Conservation (phyloP, 2,888 invertebrate species). For the Adelphocoris suturalis region DNA sequence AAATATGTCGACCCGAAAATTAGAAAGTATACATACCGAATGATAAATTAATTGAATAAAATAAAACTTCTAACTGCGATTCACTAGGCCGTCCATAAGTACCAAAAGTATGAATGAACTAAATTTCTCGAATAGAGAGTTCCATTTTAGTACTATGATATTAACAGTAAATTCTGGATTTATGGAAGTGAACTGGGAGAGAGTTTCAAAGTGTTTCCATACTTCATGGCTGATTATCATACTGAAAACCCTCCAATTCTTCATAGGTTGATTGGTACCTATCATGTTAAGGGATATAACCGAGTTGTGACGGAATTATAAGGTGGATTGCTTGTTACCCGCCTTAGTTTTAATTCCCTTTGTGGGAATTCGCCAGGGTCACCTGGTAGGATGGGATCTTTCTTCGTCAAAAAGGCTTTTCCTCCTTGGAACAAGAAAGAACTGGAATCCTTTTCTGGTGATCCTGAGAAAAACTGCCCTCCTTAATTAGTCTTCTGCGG, state of each 20-base stretch:
- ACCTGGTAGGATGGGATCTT: not conserved
- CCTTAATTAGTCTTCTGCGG: slow-evolving; percentile 3
- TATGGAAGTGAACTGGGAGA: no score
- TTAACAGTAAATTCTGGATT: no score
- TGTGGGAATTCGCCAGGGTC: not conserved
- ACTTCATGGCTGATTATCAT: no score
- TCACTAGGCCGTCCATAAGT: no score
- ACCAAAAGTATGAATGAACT: no score
- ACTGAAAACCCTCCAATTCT: not conserved
- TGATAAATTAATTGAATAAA: no score
- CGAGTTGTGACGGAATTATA: slow-evolving; percentile 9
- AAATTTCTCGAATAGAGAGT: no score
- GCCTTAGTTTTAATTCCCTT: slow-evolving; percentile 46
- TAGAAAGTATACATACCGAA: no score
- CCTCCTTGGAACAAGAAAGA: not conserved
- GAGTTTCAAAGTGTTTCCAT: no score
- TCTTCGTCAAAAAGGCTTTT: not conserved
- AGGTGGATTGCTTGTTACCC: slow-evolving; percentile 15
- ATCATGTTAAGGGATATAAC: not conserved
- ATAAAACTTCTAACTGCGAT: no score
- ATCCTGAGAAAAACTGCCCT: not conserved
- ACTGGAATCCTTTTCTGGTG: not conserved
- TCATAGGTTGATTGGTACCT: not conserved
- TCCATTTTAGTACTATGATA: no score
- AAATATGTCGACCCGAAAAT: no score